Evolutionary conservation across 2,797 vertebrate genomes (phyloP).

Genomic region (Argentina silus): DNA sequence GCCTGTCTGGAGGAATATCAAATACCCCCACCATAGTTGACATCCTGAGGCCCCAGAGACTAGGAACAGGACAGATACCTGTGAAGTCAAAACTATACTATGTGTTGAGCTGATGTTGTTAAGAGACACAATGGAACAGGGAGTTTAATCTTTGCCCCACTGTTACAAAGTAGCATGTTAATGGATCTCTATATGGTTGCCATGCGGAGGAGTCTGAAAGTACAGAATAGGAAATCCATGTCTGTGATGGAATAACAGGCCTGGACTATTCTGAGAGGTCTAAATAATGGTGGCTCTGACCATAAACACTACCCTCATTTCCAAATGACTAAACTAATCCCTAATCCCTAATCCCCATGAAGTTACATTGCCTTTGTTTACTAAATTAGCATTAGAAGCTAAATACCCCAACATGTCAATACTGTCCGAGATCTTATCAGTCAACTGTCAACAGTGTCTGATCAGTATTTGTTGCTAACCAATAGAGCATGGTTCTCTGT

Average conservation of each 20-base stretch:
- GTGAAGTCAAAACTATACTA: not conserved
- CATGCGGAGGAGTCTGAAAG: conserved; percentile 2
- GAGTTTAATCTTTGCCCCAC: conserved; percentile 24
- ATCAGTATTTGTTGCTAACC: conserved; percentile 16
- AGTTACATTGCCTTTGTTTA: conserved; percentile 40
- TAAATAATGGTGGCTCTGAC: conserved; percentile 37
- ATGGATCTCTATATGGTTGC: conserved; percentile 17
- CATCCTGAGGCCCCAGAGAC: conserved; percentile 14
- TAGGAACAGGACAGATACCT: conserved; percentile 9
- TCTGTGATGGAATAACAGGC: not conserved
- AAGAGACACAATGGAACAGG: conserved; percentile 24
- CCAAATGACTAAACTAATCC: conserved; percentile 41
- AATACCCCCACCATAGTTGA: conserved; percentile 14
- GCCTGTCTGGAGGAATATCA: conserved; percentile 27
- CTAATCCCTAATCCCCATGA: conserved; percentile 41
- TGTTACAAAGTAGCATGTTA: conserved; percentile 11
- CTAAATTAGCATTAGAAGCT: conserved; percentile 24
- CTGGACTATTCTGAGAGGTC: conserved; percentile 6
- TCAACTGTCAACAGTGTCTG: conserved; percentile 6
- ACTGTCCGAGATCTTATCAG: not conserved
- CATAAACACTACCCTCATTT: conserved; percentile 42
- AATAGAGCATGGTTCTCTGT: not conserved
- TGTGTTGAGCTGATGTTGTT: conserved; percentile 30
- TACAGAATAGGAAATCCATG: not conserved
- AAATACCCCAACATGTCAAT: conserved; percentile 20